These are phyloP conservation scores for Mycalesis mineus DNA, from an alignment of 2,888 invertebrate species.

Conservation along the genomic window DNA sequence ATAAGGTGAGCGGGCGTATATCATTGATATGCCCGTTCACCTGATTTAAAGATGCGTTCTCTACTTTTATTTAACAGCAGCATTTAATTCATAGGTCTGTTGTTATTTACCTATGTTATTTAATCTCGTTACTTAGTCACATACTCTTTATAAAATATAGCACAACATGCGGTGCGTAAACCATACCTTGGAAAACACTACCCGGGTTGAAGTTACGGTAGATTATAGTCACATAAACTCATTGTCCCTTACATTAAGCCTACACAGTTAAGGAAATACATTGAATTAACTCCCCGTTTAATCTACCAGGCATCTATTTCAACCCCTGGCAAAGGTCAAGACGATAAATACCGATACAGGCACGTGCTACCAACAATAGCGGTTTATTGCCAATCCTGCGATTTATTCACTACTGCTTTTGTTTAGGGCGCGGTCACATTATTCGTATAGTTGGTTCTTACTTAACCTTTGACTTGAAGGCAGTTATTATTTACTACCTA, in stretches of 20 bases:
- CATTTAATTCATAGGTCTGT: no score
- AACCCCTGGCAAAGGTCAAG: conserved; percentile 13
- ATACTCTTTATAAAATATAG: neutral
- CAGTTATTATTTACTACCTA: neutral
- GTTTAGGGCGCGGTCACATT: conserved; percentile 17
- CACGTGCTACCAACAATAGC: conserved; percentile 37
- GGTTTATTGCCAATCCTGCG: conserved; percentile 31
- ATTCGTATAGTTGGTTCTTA: neutral
- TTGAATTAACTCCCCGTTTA: neutral
- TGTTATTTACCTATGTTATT: no score
- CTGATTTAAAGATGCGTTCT: no score
- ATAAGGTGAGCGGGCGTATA: no score
- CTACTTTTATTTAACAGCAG: no score
- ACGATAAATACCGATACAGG: conserved; percentile 20
- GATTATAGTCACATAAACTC: neutral
- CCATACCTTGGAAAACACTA: neutral
- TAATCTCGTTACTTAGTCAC: neutral
- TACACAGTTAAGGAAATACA: conserved; percentile 8
- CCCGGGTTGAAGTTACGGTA: neutral
- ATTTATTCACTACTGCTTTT: conserved; percentile 23
- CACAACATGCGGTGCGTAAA: neutral
- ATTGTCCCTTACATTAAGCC: neutral
- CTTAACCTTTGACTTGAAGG: neutral
- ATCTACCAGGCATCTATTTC: conserved; percentile 1
- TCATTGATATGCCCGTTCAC: no score